Conservation (phyloP, 2,888 invertebrate species). For the Pandemis corylana region DNA sequence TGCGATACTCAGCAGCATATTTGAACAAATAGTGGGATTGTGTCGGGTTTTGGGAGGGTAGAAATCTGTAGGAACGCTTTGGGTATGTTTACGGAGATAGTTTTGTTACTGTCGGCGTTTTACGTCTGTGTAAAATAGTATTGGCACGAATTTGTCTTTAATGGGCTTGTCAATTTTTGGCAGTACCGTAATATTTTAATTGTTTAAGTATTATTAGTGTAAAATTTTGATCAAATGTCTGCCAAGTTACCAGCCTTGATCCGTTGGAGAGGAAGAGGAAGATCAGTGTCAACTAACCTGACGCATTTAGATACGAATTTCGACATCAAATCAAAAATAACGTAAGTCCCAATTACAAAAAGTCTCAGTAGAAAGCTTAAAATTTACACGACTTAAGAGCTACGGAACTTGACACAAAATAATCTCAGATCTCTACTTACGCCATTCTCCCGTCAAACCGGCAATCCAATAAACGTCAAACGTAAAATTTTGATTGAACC, state of each 20-base stretch:
- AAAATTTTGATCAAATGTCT: no score
- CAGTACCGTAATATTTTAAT: background rate
- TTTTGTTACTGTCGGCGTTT: background rate
- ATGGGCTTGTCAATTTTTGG: no score
- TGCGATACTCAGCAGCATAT: conserved; percentile 53
- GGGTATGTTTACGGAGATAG: background rate
- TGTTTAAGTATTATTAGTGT: no score
- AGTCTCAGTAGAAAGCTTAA: background rate
- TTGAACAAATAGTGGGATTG: conserved; percentile 38
- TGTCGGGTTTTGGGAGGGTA: background rate
- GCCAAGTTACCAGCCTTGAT: no score
- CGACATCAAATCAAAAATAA: no score
- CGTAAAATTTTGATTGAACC: conserved; percentile 39
- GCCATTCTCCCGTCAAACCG: conserved; percentile 2
- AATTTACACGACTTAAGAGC: background rate
- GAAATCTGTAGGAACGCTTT: background rate
- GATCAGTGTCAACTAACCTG: no score
- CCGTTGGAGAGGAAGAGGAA: no score
- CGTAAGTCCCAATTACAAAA: no score
- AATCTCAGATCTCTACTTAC: background rate
- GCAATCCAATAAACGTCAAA: conserved; percentile 17
- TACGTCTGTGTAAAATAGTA: background rate
- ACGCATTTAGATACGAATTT: no score
- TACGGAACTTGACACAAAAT: background rate
- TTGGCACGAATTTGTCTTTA: no score